These are phyloP conservation scores for Gymnocheta viridis DNA, from an alignment of 2,888 invertebrate genomes.

Conservation along the genomic window DNA sequence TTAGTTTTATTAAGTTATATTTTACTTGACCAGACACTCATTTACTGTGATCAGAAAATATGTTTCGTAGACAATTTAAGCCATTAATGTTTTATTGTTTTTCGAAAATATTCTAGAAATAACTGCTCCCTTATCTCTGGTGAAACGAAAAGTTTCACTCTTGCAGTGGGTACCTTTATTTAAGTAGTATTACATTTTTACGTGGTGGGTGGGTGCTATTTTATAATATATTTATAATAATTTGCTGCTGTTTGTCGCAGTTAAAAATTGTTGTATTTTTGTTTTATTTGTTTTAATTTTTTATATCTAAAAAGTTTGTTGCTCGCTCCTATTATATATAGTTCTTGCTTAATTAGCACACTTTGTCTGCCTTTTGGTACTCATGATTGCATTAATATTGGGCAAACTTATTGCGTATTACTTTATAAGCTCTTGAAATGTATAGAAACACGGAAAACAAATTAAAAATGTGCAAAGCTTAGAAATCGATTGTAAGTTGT, in stretches of 20 bases:
- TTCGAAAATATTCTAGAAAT: not conserved
- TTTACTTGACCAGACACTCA: conserved; percentile 43
- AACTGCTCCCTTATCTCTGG: conserved; percentile 6
- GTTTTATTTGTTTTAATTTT: conserved; percentile 5
- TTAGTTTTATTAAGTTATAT: conserved; percentile 36
- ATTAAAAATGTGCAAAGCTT: not conserved
- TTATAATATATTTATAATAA: conserved; percentile 53
- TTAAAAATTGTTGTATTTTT: conserved; percentile 33
- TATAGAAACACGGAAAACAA: not conserved
- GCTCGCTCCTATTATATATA: too few species aligned
- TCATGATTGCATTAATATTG: conserved; percentile 30
- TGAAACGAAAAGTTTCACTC: conserved; percentile 35
- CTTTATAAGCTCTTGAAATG: conserved; percentile 50
- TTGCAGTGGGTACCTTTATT: not conserved
- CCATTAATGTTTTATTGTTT: conserved; percentile 62
- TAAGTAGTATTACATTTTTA: conserved; percentile 20
- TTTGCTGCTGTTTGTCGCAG: conserved; percentile 4
- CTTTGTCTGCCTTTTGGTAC: conserved; percentile 17
- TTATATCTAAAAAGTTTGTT: not conserved
- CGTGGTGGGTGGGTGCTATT: not conserved
- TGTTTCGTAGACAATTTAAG: conserved; percentile 60
- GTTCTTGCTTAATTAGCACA: conserved; percentile 42
- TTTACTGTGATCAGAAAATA: conserved; percentile 59
- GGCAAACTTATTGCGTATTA: conserved; percentile 55
- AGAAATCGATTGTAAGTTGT: conserved; percentile 28